A percentile compares a stretch with the other conserved stretches of the same genome.
Conservation (phyloP, 2,113 vertebrate species). For the Acanthisitta chloris region DNA sequence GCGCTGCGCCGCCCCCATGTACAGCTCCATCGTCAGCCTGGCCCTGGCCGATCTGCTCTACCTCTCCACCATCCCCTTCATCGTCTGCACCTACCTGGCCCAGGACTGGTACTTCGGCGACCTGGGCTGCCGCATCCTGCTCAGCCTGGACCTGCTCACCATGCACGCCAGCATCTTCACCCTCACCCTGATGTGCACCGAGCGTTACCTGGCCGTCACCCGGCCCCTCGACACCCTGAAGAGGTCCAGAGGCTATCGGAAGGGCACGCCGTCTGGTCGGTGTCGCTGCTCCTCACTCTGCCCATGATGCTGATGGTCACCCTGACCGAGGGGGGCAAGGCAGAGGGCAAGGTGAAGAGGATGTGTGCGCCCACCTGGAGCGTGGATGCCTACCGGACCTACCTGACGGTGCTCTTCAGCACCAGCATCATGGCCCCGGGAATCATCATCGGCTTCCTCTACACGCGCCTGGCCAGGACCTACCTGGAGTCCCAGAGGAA, state of each 20-base stretch:
- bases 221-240: constrained; percentile 85
- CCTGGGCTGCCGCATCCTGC: constrained; percentile 85
- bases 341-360: constrained; percentile 78
- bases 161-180: constrained; percentile 96
- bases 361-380: constrained; percentile 88
- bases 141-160: constrained; percentile 90
- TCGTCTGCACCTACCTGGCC: constrained; percentile 89
- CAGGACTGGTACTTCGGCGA: constrained; percentile 94
- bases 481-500: constrained; percentile 86
- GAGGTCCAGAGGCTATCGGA: constrained; percentile 83
- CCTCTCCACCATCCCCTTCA: constrained; percentile 92
- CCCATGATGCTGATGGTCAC: constrained; percentile 92
- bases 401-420: constrained; percentile 87
- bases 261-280: constrained; percentile 83
- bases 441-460: constrained; percentile 87
- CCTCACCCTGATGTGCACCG: constrained; percentile 89
- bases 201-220: constrained; percentile 91
- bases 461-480: constrained; percentile 82
- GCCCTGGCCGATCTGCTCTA: constrained; percentile 91
- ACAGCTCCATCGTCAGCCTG: constrained; percentile 90
- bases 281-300: constrained; percentile 83
- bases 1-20: constrained; percentile 87
- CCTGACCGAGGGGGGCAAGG: constrained; percentile 72
- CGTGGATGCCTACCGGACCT: constrained; percentile 81
- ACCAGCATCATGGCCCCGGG: constrained; percentile 93